These are phyloP conservation scores for Globia sparganii DNA, from an alignment of 2,888 invertebrate genomes.

Conservation along the genomic window DNA sequence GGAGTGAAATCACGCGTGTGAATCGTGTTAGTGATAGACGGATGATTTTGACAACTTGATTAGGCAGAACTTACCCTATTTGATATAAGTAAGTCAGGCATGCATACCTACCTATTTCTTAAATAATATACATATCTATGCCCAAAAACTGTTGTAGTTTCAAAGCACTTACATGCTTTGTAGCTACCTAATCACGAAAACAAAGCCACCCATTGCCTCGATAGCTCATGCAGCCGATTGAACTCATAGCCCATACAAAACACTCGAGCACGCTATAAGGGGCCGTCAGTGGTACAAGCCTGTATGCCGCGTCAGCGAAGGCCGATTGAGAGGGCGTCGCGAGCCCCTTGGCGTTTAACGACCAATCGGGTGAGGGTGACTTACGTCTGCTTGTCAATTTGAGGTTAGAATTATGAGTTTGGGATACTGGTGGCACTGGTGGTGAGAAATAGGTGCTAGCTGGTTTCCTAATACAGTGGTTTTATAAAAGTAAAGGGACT, in stretches of 20 bases:
- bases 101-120: not conserved
- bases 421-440: not conserved
- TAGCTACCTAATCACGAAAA: not conserved
- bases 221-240: conserved; percentile 36
- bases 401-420: conserved; percentile 48
- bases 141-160: not conserved
- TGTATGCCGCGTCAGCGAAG: conserved; percentile 53
- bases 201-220: conserved; percentile 12
- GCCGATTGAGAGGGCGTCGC: conserved; percentile 70
- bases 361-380: conserved; percentile 56
- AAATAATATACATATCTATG: not conserved
- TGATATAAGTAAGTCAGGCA: not conserved
- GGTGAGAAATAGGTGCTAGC: not conserved
- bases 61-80: not conserved
- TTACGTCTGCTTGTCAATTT: conserved; percentile 53
- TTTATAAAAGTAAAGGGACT: not conserved
- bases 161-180: not conserved
- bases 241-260: conserved; percentile 59
- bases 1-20: conserved; percentile 17
- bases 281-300: conserved; percentile 69
- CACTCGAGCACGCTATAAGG: conserved; percentile 62
- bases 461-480: not conserved
- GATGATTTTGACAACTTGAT: conserved; percentile 16
- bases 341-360: conserved; percentile 69
- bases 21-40: conserved; percentile 3